A percentile compares a stretch with the other conserved stretches of the same genome.
Conservation (phyloP, 2,797 vertebrate species). For the Pseudochirops corinnae region DNA sequence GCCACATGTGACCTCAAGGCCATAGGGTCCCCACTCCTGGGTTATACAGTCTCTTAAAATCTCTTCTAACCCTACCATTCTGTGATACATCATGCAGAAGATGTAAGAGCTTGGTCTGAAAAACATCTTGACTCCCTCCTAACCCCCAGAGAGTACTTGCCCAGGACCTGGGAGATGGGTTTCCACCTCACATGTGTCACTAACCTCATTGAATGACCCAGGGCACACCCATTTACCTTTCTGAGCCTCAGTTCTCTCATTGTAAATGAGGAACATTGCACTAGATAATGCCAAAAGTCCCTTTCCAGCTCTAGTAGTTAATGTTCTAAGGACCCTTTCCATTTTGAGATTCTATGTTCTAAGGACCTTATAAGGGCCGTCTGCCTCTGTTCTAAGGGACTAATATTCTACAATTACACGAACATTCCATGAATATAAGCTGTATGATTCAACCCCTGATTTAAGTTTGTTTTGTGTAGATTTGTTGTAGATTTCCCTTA, state of each 20-base stretch:
- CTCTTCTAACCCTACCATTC: not conserved
- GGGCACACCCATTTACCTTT: too few relatives aligned
- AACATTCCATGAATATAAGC: accelerated
- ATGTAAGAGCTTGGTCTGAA: not conserved
- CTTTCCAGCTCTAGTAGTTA: not conserved
- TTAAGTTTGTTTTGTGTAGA: accelerated
- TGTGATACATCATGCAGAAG: not conserved
- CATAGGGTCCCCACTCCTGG: too few relatives aligned
- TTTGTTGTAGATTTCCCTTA: accelerated
- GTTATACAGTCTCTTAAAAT: not conserved
- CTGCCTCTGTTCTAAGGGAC: not conserved
- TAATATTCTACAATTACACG: accelerated
- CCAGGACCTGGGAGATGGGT: not conserved
- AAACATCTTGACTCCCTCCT: not conserved
- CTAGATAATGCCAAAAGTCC: not conserved
- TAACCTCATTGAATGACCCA: not conserved
- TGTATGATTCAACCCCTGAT: not conserved
- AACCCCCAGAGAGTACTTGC: not conserved
- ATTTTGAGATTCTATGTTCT: not conserved
- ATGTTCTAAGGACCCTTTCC: not conserved
- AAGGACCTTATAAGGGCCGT: not conserved
- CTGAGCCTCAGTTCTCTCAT: not conserved
- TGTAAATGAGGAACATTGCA: not conserved
- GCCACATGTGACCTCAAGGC: too few relatives aligned
- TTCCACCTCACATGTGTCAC: not conserved